These are phyloP conservation scores for Nyctalus aviator DNA, from an alignment of 2,797 vertebrate genomes.

Conservation along the genomic window DNA sequence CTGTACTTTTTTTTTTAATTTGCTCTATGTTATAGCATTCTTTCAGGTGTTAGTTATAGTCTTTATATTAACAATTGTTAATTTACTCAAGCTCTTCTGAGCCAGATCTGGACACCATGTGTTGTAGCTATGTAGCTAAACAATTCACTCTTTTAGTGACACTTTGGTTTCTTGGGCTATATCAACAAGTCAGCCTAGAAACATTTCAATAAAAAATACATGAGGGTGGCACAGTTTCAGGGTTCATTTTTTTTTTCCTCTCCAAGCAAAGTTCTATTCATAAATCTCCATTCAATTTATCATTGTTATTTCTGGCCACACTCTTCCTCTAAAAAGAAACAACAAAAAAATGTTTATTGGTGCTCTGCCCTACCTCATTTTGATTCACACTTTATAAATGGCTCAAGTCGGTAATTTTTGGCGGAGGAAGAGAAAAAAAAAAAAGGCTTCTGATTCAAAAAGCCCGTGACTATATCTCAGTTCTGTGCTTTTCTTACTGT, in stretches of 20 bases:
- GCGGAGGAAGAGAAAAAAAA: not conserved
- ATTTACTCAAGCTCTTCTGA: not conserved
- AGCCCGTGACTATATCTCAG: not conserved
- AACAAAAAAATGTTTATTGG: not conserved
- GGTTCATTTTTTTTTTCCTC: not conserved
- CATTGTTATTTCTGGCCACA: not conserved
- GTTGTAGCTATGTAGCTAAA: not conserved
- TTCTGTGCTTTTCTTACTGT: not conserved
- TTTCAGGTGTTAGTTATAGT: not conserved
- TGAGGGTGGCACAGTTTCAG: slow-evolving; percentile 12
- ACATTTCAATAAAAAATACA: slow-evolving; percentile 49
- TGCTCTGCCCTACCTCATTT: not conserved
- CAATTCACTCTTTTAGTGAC: slow-evolving; percentile 39
- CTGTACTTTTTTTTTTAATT: not conserved
- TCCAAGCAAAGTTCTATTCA: slow-evolving; percentile 11
- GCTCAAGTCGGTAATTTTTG: not conserved
- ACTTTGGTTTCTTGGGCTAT: slow-evolving; percentile 31
- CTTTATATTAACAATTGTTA: not conserved
- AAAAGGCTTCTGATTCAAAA: not conserved
- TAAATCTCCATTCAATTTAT: not conserved
- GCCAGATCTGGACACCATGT: slow-evolving; percentile 53
- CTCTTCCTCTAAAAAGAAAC: not conserved
- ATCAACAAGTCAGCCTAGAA: slow-evolving; percentile 47
- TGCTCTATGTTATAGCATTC: not conserved
- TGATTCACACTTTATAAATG: not conserved